Evolutionary conservation across 2,797 vertebrate species (phyloP).

Genomic region (Fringilla coelebs): DNA sequence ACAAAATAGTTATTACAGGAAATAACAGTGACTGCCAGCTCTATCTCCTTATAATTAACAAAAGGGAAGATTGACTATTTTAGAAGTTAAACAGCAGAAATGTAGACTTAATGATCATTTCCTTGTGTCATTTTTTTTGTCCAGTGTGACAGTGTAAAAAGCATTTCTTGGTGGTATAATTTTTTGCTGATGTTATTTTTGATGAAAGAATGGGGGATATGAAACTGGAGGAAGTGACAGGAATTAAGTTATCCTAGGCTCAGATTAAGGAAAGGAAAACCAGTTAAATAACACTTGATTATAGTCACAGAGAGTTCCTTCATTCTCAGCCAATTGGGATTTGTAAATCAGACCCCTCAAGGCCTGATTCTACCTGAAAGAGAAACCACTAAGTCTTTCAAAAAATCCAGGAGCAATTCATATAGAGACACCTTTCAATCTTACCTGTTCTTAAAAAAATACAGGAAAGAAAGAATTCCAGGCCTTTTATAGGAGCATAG

Average conservation of each 20-base stretch:
- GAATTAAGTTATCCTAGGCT: background rate
- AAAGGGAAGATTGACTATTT: background rate
- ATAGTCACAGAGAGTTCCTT: background rate
- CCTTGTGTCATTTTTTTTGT: background rate
- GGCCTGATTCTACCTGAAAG: background rate
- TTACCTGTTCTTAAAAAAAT: background rate
- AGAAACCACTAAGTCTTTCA: background rate
- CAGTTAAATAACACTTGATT: background rate
- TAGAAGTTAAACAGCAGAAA: background rate
- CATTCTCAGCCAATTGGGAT: background rate
- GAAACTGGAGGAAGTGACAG: background rate
- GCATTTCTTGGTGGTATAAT: background rate
- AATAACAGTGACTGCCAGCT: background rate
- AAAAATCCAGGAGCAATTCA: background rate
- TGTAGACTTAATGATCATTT: background rate
- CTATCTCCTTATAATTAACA: background rate
- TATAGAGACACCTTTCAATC: background rate
- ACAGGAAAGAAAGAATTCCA: background rate
- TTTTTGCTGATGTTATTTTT: background rate
- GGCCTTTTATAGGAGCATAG: background rate
- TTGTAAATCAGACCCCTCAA: background rate
- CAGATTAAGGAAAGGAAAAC: background rate
- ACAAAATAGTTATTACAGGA: slow-evolving; percentile 41
- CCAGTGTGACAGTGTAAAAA: background rate
- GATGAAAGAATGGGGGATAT: background rate